Conservation (phyloP, 2,888 invertebrate genomes). For the Spodoptera picta region DNA sequence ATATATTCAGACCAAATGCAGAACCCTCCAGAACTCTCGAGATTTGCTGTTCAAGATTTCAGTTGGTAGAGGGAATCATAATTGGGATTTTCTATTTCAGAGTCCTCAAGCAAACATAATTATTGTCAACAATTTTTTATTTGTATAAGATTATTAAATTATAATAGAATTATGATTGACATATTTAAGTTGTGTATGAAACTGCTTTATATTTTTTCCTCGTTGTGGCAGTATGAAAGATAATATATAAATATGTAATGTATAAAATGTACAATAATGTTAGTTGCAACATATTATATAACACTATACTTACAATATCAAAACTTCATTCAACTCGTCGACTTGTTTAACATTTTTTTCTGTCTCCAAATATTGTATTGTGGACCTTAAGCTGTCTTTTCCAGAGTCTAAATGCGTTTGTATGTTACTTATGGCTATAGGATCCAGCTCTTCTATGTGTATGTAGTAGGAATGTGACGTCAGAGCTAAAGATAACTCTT, state of each 20-base stretch:
- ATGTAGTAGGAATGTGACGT: conserved; percentile 50
- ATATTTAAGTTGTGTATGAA: too few relatives aligned
- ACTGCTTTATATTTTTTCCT: too few relatives aligned
- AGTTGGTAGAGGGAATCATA: too few relatives aligned
- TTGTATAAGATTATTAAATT: background rate
- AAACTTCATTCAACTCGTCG: conserved; percentile 66
- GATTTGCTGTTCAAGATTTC: too few relatives aligned
- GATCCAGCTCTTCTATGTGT: conserved; percentile 31
- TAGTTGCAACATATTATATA: too few relatives aligned
- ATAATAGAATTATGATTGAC: background rate
- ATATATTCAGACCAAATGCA: too few relatives aligned
- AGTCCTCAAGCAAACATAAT: background rate
- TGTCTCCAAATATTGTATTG: conserved; percentile 70
- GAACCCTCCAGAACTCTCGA: too few relatives aligned
- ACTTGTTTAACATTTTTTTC: conserved; percentile 67
- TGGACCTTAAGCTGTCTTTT: conserved; percentile 66
- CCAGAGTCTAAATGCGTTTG: conserved; percentile 66
- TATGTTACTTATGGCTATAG: conserved; percentile 39
- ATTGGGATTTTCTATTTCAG: too few relatives aligned
- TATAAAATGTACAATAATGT: too few relatives aligned
- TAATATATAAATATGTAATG: too few relatives aligned
- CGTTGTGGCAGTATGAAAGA: too few relatives aligned
- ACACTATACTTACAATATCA: conserved; percentile 39
- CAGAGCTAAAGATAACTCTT: conserved; percentile 68
- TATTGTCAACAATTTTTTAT: too few relatives aligned